Percentiles rank a stretch among this genome's conserved stretches.
Conservation (phyloP, 2,113 vertebrate species). For the Dendropsophus ebraccatus region DNA sequence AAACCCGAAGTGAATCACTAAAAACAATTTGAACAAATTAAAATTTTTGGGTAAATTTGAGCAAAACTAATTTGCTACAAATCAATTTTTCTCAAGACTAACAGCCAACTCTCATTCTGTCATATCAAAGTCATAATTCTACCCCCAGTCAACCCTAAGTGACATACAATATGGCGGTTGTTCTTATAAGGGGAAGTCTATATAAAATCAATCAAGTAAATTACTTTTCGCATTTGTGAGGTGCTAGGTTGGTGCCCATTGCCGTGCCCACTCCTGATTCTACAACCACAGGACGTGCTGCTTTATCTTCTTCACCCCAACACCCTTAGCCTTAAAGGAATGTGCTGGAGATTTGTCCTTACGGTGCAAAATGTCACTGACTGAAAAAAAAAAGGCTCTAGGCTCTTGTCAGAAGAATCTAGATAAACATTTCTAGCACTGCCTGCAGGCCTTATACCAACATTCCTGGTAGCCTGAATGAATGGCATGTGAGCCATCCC, state of each 20-base stretch:
- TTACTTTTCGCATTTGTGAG: too few species aligned
- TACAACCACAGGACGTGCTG: neutral
- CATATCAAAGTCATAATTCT: too few species aligned
- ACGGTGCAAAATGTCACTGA: conserved; percentile 30
- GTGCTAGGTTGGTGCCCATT: neutral
- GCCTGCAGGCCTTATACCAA: conserved; percentile 16
- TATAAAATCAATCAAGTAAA: too few species aligned
- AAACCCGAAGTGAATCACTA: too few species aligned
- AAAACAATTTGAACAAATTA: too few species aligned
- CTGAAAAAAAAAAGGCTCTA: conserved; percentile 4
- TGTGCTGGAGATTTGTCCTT: conserved; percentile 5
- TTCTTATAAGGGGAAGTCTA: too few species aligned
- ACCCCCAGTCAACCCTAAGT: too few species aligned
- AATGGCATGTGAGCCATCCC: conserved; percentile 50
- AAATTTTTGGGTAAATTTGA: too few species aligned
- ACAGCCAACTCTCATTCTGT: too few species aligned
- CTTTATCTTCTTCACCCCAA: neutral
- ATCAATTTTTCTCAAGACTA: too few species aligned
- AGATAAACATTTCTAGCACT: conserved; percentile 48
- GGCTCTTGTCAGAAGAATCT: conserved; percentile 21
- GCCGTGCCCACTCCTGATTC: neutral
- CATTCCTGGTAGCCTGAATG: conserved; percentile 47
- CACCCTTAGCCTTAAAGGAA: neutral
- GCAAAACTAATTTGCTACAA: too few species aligned
- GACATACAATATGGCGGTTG: too few species aligned